These are phyloP conservation scores for Sialia sialis DNA, from an alignment of 2,113 vertebrate genomes.

Conservation along the genomic window DNA sequence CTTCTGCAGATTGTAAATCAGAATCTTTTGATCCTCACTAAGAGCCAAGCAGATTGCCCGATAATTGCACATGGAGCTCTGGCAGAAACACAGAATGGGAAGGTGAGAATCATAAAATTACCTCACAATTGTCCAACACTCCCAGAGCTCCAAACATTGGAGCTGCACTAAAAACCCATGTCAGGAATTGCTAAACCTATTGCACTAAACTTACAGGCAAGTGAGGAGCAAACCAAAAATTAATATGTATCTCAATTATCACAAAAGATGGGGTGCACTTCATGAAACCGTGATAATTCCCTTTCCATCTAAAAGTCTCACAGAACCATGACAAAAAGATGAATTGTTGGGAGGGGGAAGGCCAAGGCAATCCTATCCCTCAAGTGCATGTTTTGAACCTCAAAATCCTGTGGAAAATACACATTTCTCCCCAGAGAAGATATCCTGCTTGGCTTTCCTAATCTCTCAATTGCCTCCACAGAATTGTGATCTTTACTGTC, in stretches of 20 bases:
- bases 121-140: not conserved
- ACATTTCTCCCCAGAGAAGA: not conserved
- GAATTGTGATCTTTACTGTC: not conserved
- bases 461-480: not conserved
- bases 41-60: not conserved
- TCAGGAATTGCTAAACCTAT: not conserved
- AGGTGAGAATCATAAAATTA: not conserved
- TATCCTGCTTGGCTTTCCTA: not conserved
- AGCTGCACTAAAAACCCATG: not conserved
- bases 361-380: not conserved
- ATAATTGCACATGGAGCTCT: not conserved
- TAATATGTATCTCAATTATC: not conserved
- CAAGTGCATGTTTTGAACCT: not conserved
- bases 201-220: not conserved
- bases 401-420: not conserved
- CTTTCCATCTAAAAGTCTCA: not conserved
- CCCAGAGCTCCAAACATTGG: not conserved
- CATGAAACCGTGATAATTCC: not conserved
- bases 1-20: not conserved
- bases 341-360: not conserved
- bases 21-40: slow-evolving; percentile 1
- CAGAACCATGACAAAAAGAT: not conserved
- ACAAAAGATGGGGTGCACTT: not conserved
- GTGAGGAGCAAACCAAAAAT: not conserved
- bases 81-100: not conserved